Evolutionary conservation across 2,113 vertebrate species (phyloP).

Genomic region (Pagrus major): DNA sequence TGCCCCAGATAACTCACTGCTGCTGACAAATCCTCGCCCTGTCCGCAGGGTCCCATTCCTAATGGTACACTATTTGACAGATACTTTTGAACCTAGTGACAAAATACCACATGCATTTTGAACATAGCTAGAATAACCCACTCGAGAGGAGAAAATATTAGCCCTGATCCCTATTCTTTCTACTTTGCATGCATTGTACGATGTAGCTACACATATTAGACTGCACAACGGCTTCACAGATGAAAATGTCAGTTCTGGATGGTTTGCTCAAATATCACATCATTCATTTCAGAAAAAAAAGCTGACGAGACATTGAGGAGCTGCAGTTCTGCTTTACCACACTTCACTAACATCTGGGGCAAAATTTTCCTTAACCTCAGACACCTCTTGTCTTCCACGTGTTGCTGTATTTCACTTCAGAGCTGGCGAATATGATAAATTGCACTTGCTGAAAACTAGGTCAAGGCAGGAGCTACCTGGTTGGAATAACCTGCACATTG

Average conservation of each 20-base stretch:
- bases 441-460: constrained; percentile 52
- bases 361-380: constrained; percentile 11
- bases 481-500: constrained; percentile 37
- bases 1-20: background rate
- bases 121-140: background rate
- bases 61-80: background rate
- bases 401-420: constrained; percentile 37
- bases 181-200: background rate
- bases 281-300: background rate
- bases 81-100: background rate
- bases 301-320: background rate
- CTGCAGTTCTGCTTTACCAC: constrained; percentile 9
- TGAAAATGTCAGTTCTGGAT: background rate
- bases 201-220: too few relatives aligned
- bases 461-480: constrained; percentile 27
- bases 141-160: too few relatives aligned
- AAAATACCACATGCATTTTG: background rate
- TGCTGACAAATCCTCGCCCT: background rate
- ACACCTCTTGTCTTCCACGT: constrained; percentile 31
- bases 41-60: background rate
- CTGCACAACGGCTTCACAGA: too few relatives aligned
- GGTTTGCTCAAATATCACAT: background rate
- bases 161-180: background rate
- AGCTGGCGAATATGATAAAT: constrained; percentile 35
- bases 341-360: constrained; percentile 20